Evolutionary conservation across 2,888 invertebrate genomes (phyloP).

Genomic region (Isotomurus palustris): DNA sequence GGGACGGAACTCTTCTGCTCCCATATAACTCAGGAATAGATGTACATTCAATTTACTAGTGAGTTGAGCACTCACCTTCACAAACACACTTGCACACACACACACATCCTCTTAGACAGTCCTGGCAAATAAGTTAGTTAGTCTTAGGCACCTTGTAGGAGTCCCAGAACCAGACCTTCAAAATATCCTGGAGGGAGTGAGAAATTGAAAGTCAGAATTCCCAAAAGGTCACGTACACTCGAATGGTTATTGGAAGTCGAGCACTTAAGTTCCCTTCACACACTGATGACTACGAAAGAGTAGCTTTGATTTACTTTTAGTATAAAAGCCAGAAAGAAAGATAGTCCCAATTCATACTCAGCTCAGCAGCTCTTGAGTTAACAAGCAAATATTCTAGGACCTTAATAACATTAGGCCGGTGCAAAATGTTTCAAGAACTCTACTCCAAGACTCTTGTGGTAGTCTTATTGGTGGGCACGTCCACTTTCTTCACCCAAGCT

Average conservation of each 20-base stretch:
- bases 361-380: neutral
- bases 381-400: no score
- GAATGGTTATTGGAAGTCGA: no score
- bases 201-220: slow-evolving; percentile 10
- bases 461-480: neutral
- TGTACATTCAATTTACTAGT: no score
- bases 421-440: slow-evolving; percentile 7
- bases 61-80: neutral
- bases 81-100: neutral
- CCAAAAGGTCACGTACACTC: slow-evolving; percentile 9
- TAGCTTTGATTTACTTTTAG: neutral
- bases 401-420: no score
- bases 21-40: no score
- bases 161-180: slow-evolving; percentile 29
- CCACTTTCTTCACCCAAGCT: neutral
- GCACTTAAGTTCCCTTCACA: neutral
- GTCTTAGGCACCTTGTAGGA: no score
- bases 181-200: slow-evolving; percentile 32
- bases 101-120: no score
- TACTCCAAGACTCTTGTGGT: neutral
- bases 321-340: slow-evolving; percentile 3
- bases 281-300: neutral
- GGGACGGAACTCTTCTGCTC: no score
- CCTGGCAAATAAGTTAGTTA: no score
- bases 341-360: neutral